Evolutionary conservation across 2,888 invertebrate species (phyloP).

Genomic region (Tipula helvola): DNA sequence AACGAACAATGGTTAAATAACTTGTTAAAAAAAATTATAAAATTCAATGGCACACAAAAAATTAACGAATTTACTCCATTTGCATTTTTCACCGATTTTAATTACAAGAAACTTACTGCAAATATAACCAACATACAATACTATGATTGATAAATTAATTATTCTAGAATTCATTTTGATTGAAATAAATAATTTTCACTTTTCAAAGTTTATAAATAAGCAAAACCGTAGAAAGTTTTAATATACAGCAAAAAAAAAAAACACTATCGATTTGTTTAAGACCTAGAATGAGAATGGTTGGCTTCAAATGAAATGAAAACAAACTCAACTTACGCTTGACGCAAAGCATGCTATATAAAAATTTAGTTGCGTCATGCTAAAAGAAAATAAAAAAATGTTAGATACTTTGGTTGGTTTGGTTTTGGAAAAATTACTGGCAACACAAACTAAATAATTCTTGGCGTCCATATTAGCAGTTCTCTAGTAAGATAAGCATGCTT

Average conservation of each 20-base stretch:
- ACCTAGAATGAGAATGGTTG: background rate
- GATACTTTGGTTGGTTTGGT: background rate
- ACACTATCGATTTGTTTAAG: background rate
- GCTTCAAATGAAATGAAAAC: background rate
- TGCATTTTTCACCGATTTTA: background rate
- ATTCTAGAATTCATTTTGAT: background rate
- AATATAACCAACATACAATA: background rate
- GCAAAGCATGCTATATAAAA: background rate
- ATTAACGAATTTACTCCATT: background rate
- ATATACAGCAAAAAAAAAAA: background rate
- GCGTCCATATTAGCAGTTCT: background rate
- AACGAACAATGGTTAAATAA: background rate
- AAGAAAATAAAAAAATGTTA: background rate
- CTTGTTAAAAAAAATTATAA: background rate
- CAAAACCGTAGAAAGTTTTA: background rate
- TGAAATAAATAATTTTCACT: background rate
- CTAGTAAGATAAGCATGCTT: background rate
- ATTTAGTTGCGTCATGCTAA: background rate
- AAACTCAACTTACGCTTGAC: background rate
- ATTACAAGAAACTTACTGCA: background rate
- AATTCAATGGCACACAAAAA: background rate
- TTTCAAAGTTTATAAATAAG: background rate
- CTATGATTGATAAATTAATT: background rate
- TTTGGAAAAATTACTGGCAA: background rate
- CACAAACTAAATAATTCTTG: background rate